Conservation (phyloP, 1,140 invertebrate species). For the Luehdorfia chinensis region DNA sequence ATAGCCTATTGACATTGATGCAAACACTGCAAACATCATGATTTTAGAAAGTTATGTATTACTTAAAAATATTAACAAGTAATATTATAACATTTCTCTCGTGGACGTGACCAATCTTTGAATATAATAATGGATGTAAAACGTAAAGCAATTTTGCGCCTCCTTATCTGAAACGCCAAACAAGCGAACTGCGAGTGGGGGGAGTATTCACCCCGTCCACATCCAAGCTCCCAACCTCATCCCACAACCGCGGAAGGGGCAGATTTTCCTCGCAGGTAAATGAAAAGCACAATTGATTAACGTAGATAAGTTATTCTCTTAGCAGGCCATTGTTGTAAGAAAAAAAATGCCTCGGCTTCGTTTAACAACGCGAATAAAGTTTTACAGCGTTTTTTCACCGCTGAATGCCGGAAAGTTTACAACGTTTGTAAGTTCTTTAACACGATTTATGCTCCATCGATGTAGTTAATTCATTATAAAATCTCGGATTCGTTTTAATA, state of each 20-base stretch:
- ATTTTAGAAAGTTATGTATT: too few species aligned
- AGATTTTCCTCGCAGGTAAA: slow-evolving; percentile 16
- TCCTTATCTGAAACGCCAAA: slow-evolving; percentile 8
- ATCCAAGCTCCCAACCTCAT: background rate
- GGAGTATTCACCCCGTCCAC: background rate
- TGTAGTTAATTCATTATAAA: slow-evolving; percentile 7
- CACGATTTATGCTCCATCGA: slow-evolving; percentile 9
- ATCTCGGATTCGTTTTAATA: too few species aligned
- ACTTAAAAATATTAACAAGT: too few species aligned
- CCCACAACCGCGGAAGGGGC: background rate
- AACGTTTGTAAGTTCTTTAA: background rate
- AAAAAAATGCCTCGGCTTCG: background rate
- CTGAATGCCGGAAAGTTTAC: too few species aligned
- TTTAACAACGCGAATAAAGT: too few species aligned
- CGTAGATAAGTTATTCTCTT: slow-evolving; percentile 11
- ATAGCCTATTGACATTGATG: too few species aligned
- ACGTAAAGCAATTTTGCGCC: slow-evolving; percentile 12
- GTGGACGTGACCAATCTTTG: slow-evolving; percentile 8
- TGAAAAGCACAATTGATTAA: slow-evolving; percentile 16
- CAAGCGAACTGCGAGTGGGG: slow-evolving; percentile 1
- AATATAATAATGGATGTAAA: slow-evolving; percentile 13
- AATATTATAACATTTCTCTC: background rate
- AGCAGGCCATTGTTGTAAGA: background rate
- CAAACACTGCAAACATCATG: too few species aligned
- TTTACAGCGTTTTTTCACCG: too few species aligned